These are phyloP conservation scores for Dasyurus viverrinus DNA, from an alignment of 2,113 vertebrate species.

Conservation along the genomic window DNA sequence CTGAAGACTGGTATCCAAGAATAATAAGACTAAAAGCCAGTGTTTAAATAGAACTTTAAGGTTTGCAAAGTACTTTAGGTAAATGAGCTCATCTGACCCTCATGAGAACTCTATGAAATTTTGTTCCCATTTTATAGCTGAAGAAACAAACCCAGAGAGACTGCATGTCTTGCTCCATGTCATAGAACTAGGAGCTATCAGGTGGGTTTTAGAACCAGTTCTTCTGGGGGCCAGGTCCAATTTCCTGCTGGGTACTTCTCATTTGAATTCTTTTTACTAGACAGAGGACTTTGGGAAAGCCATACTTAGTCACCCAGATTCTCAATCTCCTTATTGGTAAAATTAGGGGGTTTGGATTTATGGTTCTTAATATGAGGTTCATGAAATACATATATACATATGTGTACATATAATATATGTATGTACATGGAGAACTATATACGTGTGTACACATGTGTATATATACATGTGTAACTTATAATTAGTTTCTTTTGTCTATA, in stretches of 20 bases:
- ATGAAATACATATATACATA: neutral
- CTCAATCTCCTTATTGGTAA: neutral
- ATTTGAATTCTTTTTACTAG: neutral
- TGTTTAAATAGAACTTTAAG: neutral
- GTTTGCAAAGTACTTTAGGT: neutral
- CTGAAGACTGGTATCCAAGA: neutral
- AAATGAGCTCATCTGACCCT: neutral
- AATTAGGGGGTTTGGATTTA: neutral
- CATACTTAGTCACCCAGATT: neutral
- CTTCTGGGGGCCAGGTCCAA: neutral
- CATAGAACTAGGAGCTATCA: neutral
- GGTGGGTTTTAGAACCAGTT: neutral
- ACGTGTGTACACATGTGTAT: no score
- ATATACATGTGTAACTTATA: no score
- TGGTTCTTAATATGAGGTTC: neutral
- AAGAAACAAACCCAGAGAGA: neutral
- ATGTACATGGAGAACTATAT: no score
- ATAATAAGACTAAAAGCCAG: neutral
- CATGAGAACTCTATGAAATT: neutral
- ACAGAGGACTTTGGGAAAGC: neutral
- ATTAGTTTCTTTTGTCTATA: no score
- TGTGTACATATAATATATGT: no score
- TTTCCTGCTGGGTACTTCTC: neutral
- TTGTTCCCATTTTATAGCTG: neutral
- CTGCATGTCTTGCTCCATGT: neutral